Conservation (phyloP, 2,888 invertebrate species). For the Phortica magna region DNA sequence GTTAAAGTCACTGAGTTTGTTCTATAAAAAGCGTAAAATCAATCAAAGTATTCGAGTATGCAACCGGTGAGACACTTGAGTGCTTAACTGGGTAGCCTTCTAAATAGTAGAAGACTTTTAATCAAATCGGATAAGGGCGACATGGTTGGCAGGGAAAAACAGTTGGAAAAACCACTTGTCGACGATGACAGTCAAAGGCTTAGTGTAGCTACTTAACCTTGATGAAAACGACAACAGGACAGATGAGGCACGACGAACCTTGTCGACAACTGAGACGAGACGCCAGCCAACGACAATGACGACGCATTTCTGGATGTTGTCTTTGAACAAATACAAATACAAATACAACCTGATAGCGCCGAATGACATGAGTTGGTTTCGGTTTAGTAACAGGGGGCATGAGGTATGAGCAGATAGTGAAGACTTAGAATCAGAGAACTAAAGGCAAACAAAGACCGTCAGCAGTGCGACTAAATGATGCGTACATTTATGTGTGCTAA, state of each 20-base stretch:
- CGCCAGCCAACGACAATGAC: background rate
- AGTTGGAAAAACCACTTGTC: background rate
- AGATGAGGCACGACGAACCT: background rate
- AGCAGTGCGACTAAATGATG: constrained; percentile 30
- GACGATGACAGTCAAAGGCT: constrained; percentile 22
- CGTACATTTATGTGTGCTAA: constrained; percentile 34
- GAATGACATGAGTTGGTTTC: constrained; percentile 5
- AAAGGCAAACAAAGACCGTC: constrained; percentile 36
- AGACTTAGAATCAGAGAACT: background rate
- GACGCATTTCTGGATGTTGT: constrained; percentile 17
- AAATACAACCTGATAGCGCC: constrained; percentile 1
- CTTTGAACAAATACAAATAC: background rate
- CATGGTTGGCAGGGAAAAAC: background rate
- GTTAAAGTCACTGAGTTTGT: background rate
- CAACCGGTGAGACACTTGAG: background rate
- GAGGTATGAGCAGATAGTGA: background rate
- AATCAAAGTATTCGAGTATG: background rate
- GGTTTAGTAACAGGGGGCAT: background rate
- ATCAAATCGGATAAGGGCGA: background rate
- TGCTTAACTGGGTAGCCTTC: no score
- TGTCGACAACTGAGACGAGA: background rate
- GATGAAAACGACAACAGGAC: constrained; percentile 4
- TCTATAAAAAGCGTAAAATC: background rate
- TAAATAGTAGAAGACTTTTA: background rate
- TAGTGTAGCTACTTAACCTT: constrained; percentile 29